Percentiles rank a stretch among this genome's conserved stretches.
Conservation (phyloP, 1,140 invertebrate genomes). For the Drusus annulatus region DNA sequence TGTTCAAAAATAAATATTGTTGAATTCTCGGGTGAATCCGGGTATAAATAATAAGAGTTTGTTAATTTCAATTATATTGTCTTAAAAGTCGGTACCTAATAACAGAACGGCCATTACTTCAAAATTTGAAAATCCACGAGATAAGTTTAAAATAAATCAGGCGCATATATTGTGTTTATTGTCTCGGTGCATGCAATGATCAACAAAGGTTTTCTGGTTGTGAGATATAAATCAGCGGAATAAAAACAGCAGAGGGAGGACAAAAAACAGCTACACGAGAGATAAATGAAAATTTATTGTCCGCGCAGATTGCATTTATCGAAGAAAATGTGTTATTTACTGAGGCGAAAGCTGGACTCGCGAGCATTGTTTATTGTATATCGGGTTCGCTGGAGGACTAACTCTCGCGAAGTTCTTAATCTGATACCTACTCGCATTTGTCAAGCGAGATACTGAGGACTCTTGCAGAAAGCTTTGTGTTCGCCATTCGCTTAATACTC, state of each 20-base stretch:
- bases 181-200: constrained; percentile 33
- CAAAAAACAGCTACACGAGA: constrained; percentile 23
- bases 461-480: too few species aligned
- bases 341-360: background rate
- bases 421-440: too few species aligned
- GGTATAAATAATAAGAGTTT: too few species aligned
- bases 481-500: too few species aligned
- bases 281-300: constrained; percentile 39
- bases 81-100: too few species aligned
- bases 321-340: constrained; percentile 34
- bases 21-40: too few species aligned
- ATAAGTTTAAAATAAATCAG: constrained; percentile 14
- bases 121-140: constrained; percentile 20
- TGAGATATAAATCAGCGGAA: constrained; percentile 29
- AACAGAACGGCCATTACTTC: background rate
- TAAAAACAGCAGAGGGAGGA: constrained; percentile 18
- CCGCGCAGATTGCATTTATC: constrained; percentile 32
- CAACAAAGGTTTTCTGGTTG: constrained; percentile 24
- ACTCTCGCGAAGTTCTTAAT: too few species aligned
- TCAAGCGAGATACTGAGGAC: too few species aligned
- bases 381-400: too few species aligned
- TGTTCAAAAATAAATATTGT: too few species aligned
- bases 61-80: too few species aligned
- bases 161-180: constrained; percentile 18
- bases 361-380: too few species aligned